phyloP scores from a whole-genome alignment of 2,113 vertebrate genomes.

The Laticauda laticaudata region DNA sequence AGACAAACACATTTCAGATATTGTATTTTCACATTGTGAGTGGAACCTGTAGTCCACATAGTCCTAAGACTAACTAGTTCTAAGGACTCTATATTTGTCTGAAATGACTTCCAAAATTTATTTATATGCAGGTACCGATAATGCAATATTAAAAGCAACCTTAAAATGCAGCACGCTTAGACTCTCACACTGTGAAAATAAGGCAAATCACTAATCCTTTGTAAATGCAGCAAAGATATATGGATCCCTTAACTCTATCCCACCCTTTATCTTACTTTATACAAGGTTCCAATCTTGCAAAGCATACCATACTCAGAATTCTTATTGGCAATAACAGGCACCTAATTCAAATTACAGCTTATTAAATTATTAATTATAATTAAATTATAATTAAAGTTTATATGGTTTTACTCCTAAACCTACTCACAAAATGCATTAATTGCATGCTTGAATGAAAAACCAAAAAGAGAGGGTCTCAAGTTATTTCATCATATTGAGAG shows the following conservation, averaged over 20 bases:
- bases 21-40: background rate
- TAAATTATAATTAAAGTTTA: background rate
- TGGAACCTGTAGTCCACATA: background rate
- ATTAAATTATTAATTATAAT: background rate
- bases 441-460: slow-evolving; percentile 11
- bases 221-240: slow-evolving; percentile 19
- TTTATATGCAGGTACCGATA: background rate
- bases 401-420: background rate
- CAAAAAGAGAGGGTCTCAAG: slow-evolving; percentile 8
- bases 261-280: background rate
- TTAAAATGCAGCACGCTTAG: background rate
- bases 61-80: background rate
- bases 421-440: slow-evolving; percentile 14
- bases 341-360: background rate
- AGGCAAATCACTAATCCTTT: slow-evolving; percentile 33
- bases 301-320: background rate
- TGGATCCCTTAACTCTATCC: slow-evolving; percentile 9
- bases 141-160: background rate
- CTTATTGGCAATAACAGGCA: background rate
- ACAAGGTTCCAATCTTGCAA: background rate
- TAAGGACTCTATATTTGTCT: background rate
- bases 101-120: background rate
- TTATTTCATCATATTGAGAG: slow-evolving; percentile 1
- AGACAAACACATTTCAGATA: background rate
- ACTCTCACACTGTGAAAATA: slow-evolving; percentile 2